Base-by-base conservation (phyloP, 2,888 invertebrate species). In the Eurytoma adleriae region DNA sequence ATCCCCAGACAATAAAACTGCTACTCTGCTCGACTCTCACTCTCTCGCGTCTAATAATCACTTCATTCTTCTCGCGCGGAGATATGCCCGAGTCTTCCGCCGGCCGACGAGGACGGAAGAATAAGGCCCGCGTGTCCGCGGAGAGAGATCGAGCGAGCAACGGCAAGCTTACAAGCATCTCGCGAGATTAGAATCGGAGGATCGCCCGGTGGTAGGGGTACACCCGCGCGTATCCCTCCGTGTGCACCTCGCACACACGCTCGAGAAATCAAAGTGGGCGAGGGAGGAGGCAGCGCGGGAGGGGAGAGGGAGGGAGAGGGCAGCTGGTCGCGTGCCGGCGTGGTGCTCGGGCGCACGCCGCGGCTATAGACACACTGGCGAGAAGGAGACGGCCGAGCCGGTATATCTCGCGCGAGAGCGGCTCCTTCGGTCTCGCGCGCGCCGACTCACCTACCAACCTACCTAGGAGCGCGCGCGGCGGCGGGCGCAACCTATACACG, bases 391-490 rank as follows among this genome's bases (percentile, higher is more conserved):
- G 40, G 61, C 18, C 20, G 52, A 18, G 67, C 20, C 54, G 20
- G 50, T 50, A 10, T 10, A 14, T 54, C 54, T 54, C 54, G 4
- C 54, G 14, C 54, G 56, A 50, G 68, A 54, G 73, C 24, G 61
- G 18, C 48, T 16, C 27, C 54, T 3, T 16, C 57, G 57, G n/a
- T 61, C 30, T 56, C 69, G 30, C 69, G 30, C 64, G 73, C 10
- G 64, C 5, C 66, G 66, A 61, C 56, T 87, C 86, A 86, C 87
- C 87, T 88, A 88, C 89, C 86, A 86, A 88, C 86, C 86, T 85
- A 87, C 88, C 86, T 78, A 30, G 16, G n/a, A 67, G 20, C 59
- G 52, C 52, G 54, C 20, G 50, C 27, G 10, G 68, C 68, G 52
- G 64, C 64, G 48, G 72, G 68, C 54, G 40, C 79, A 73, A 73